These are phyloP conservation scores for Maccullochella peelii DNA, from an alignment of 2,113 vertebrate genomes.

Conservation along the genomic window DNA sequence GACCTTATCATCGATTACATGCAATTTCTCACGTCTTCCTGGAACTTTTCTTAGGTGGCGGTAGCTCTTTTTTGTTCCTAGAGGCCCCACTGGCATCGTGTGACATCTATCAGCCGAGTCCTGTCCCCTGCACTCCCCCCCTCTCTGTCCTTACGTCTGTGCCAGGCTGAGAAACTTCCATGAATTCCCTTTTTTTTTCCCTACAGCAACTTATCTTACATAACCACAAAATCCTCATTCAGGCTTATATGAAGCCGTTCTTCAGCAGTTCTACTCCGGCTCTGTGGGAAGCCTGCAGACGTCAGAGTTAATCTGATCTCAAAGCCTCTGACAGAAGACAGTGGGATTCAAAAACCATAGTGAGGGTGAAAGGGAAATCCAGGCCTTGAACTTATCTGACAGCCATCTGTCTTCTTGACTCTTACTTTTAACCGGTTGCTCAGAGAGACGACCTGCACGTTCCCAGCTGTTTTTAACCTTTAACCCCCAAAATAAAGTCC, in stretches of 20 bases:
- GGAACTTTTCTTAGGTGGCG: conserved; percentile 10
- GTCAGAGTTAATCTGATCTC: conserved; percentile 54
- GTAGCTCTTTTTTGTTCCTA: neutral
- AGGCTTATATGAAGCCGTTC: conserved; percentile 60
- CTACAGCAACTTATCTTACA: conserved; percentile 53
- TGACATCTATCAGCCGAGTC: conserved; percentile 22
- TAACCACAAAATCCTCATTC: conserved; percentile 71
- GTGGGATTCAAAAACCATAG: conserved; percentile 16
- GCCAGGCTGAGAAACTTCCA: conserved; percentile 49
- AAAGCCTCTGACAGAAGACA: conserved; percentile 39
- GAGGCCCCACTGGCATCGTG: neutral
- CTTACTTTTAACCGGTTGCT: neutral
- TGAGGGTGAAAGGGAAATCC: conserved; percentile 2
- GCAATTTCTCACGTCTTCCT: conserved; percentile 7
- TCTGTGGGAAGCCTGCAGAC: conserved; percentile 52
- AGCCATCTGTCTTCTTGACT: neutral
- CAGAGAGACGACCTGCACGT: neutral
- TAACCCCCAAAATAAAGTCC: neutral
- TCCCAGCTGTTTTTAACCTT: neutral
- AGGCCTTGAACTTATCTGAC: neutral
- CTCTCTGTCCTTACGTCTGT: neutral
- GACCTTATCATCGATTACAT: neutral
- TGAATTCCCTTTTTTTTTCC: conserved; percentile 31
- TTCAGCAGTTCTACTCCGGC: conserved; percentile 48
- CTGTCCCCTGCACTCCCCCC: neutral